Base-by-base conservation (phyloP, 1,140 invertebrate species). In the Neodiprion virginianus region DNA sequence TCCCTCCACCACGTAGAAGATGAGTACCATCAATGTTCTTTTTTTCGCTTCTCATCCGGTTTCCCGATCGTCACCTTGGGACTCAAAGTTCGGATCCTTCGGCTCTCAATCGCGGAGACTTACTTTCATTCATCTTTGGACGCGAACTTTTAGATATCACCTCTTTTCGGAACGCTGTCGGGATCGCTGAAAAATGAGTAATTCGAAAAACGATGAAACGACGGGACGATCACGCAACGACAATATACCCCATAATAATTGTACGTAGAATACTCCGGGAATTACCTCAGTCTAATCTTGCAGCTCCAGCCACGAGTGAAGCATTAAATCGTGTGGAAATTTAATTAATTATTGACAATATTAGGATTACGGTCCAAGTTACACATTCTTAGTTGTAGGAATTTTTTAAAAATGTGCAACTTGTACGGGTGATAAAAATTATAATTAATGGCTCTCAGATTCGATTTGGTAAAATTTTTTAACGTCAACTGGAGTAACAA, bases 291-390 rank as follows among this genome's bases (percentile, higher is more conserved):
- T 77, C 76, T 76, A 72, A 74, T 79, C 76, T 73, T 80, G 78
- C 77, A 79, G 61, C 77, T 78, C 78, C 76, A 75, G 77, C 79
- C 50, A 77, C 84, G 79, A 67, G 75, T 77, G 76, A 86, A 86
- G 83, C 83, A 82, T 82, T 80, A 81, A 84, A 84, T 77, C n/a
- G 40, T 74, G 10, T 61, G 14, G 70, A 61, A 9, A 74, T 66
- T 21, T 61, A 71, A 47, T 12, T 69, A 69, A 47, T 74, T 11
- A 69, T 23, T 69, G 12, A 48, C 49, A 73, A 67, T 67, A 67
- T 67, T 28, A 23, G 48, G 48, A 74, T 40, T 5, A 12, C 8
- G 28, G 48, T 17, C 10, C 48, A 50, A 48, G 28, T 14, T 48
- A 8, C 40, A 47, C n/a, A 21, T 69, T 66, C 21, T 21, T 69